Conservation (phyloP, 2,797 vertebrate species). For the Oryzias dopingdopingensis region DNA sequence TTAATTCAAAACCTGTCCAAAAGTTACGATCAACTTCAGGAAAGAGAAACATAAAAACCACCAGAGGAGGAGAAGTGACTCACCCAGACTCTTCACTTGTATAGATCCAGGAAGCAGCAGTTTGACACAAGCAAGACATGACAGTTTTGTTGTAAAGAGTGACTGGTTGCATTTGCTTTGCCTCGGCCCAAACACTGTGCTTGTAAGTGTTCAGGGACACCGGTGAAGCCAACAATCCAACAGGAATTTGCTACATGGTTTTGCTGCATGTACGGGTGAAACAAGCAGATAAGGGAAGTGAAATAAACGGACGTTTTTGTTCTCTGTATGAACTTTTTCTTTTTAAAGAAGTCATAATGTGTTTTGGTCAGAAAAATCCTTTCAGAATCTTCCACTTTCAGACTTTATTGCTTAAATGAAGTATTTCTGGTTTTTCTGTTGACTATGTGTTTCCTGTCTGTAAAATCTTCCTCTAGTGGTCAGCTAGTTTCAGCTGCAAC, state of each 20-base stretch:
- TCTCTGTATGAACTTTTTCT: conserved; percentile 5
- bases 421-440: no score
- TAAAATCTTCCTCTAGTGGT: conserved; percentile 13
- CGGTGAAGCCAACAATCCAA: conserved; percentile 14
- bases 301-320: conserved; percentile 27
- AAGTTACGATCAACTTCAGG: conserved; percentile 61
- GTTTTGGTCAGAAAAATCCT: conserved; percentile 7
- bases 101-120: conserved; percentile 44
- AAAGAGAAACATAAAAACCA: conserved; percentile 58
- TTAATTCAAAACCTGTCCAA: conserved; percentile 59
- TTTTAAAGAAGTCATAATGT: not conserved
- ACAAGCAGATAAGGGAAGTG: conserved; percentile 36
- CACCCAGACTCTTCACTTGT: conserved; percentile 18
- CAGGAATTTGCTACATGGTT: conserved; percentile 1
- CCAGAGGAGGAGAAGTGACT: conserved; percentile 28
- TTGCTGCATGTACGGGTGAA: conserved; percentile 1
- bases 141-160: conserved; percentile 34
- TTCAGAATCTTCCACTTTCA: conserved; percentile 1
- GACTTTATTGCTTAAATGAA: not conserved
- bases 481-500: conserved; percentile 1
- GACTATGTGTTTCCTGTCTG: conserved; percentile 5
- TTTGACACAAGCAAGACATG: conserved; percentile 42
- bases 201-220: conserved; percentile 39
- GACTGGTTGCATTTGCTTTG: conserved; percentile 27
- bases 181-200: conserved; percentile 29